phyloP scores from a whole-genome alignment of 2,888 invertebrate genomes.

The Pteria penguin region DNA sequence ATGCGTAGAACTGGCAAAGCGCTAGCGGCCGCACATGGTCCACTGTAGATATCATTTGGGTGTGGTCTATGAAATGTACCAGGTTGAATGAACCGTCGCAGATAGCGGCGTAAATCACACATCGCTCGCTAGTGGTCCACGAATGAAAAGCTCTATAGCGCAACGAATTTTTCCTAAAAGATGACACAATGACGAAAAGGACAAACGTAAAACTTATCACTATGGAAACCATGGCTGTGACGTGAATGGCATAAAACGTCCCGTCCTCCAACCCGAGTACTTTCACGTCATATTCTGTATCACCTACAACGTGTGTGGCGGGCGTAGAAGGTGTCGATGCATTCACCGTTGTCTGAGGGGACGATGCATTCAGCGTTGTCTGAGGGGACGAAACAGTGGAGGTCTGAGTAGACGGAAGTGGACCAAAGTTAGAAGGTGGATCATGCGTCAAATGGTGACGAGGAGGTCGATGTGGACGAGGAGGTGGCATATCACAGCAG shows the following conservation, averaged over 20 bases:
- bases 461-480: no score
- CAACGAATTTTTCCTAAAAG: neutral
- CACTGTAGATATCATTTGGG: neutral
- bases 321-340: no score
- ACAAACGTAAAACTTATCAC: neutral
- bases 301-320: no score
- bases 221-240: conserved; percentile 6
- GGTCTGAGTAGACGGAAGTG: no score
- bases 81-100: conserved; percentile 6
- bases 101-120: neutral
- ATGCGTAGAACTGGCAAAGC: conserved; percentile 8
- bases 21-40: conserved; percentile 13
- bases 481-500: no score
- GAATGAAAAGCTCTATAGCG: neutral
- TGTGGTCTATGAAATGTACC: conserved; percentile 10
- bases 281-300: conserved; percentile 1
- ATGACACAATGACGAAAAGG: neutral
- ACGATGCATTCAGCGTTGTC: no score
- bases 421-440: no score
- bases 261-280: conserved; percentile 4
- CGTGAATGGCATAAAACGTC: conserved; percentile 7
- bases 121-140: conserved; percentile 7
- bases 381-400: no score
- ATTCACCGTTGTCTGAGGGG: no score
- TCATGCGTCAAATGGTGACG: no score